A percentile compares a stretch with the other conserved stretches of the same genome.
Evolutionary conservation across 2,113 vertebrate species (phyloP).

Genomic region (Callocephalon fimbriatum): DNA sequence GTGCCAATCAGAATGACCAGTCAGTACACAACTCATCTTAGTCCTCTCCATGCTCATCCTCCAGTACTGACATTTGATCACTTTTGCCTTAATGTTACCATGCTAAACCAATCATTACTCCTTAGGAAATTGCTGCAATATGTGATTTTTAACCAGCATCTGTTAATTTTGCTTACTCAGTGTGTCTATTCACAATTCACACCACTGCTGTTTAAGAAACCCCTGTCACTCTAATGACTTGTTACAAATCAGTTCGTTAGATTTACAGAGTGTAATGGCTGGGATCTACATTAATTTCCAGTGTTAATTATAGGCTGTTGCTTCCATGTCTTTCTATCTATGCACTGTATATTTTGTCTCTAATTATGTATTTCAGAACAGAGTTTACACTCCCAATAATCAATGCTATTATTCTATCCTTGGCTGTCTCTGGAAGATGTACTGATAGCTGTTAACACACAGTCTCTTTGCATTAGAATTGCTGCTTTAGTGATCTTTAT

Average conservation of each 20-base stretch:
- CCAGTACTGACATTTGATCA: background rate
- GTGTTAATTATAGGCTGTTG: conserved; percentile 16
- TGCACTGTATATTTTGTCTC: conserved; percentile 18
- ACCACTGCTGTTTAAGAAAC: background rate
- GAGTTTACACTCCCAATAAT: background rate
- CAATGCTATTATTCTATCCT: background rate
- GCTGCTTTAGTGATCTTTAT: background rate
- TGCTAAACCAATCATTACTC: conserved; percentile 48
- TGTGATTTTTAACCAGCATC: conserved; percentile 26
- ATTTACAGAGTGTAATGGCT: background rate
- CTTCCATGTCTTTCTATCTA: conserved; percentile 16
- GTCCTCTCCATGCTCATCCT: background rate
- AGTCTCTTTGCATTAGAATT: background rate
- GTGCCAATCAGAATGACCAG: conserved; percentile 79
- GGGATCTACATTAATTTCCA: conserved; percentile 2
- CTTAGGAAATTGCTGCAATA: background rate
- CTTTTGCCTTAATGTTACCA: conserved; percentile 49
- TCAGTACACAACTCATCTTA: background rate
- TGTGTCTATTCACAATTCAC: background rate
- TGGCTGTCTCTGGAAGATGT: background rate
- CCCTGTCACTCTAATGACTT: background rate
- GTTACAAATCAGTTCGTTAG: background rate
- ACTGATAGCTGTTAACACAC: background rate
- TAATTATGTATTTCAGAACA: conserved; percentile 15
- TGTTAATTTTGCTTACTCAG: conserved; percentile 39